phyloP scores from a whole-genome alignment of 37 sponge, comb jelly and placozoan species.

The Spongia lamella region DNA sequence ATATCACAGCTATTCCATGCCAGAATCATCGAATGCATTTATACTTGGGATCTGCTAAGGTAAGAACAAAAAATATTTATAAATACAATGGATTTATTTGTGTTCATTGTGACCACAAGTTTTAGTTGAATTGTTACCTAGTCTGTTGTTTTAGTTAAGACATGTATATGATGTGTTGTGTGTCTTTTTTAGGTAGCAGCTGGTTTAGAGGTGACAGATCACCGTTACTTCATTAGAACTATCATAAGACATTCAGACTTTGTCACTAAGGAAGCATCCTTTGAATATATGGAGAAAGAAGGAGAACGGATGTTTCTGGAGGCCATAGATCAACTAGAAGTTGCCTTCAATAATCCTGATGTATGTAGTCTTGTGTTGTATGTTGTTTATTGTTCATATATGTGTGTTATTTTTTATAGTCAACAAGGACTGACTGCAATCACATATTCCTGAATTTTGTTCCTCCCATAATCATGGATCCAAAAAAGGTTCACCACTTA shows the following conservation, averaged over 20 bases:
- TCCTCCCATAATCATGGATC: conserved; percentile 92
- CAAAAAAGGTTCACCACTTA: conserved; percentile 62
- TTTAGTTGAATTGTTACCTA: not conserved
- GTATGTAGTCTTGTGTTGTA: not conserved
- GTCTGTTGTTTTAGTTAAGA: not conserved
- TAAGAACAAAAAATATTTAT: not conserved
- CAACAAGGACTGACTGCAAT: conserved; percentile 84
- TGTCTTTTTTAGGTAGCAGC: conserved; percentile 48
- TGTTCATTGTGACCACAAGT: not conserved
- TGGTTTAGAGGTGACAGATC: conserved; percentile 77
- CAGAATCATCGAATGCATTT: conserved; percentile 88
- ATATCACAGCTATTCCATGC: conserved; percentile 77
- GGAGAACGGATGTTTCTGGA: conserved; percentile 95
- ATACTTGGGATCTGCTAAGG: conserved; percentile 93
- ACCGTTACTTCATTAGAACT: conserved; percentile 89
- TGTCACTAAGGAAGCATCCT: conserved; percentile 88
- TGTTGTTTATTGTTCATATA: not conserved
- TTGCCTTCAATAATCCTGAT: conserved; percentile 75
- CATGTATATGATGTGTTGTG: not conserved
- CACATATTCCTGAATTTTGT: conserved; percentile 97
- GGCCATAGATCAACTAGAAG: conserved; percentile 90
- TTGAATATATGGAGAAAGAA: conserved; percentile 93
- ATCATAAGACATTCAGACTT: conserved; percentile 95
- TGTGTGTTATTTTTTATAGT: conserved; percentile 25
- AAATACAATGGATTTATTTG: not conserved